Evolutionary conservation across 1,140 invertebrate species (phyloP).

Genomic region (Oedothorax gibbosus): DNA sequence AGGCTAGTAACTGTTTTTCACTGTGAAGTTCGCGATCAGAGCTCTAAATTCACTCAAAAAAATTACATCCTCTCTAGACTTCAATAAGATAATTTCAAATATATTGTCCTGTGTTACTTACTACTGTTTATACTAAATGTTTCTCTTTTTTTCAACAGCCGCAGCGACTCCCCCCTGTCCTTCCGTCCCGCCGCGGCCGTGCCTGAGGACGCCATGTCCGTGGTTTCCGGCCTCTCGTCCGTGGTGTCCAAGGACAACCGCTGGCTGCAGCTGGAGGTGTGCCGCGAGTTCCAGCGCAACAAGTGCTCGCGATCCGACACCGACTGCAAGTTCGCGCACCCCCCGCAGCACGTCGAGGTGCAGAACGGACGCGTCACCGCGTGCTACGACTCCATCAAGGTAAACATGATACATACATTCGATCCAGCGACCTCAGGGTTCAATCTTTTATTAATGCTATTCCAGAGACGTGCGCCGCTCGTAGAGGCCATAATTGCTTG

Average conservation of each 20-base stretch:
- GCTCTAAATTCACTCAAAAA: no score
- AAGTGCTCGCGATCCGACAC: constrained; percentile 98
- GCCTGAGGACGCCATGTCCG: constrained; percentile 34
- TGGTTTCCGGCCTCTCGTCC: constrained; percentile 55
- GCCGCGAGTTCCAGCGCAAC: constrained; percentile 98
- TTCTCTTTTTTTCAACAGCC: background rate
- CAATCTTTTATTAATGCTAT: no score
- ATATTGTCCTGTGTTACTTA: no score
- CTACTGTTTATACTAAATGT: no score
- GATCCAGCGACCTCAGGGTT: background rate
- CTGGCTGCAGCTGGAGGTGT: constrained; percentile 99
- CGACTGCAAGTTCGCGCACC: constrained; percentile 99
- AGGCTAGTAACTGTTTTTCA: no score
- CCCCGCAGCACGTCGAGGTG: constrained; percentile 98
- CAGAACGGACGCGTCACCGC: constrained; percentile 99
- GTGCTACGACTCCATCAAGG: constrained; percentile 99
- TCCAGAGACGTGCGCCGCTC: no score
- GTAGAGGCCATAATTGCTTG: no score
- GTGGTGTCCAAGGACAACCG: constrained; percentile 88
- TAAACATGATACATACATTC: constrained; percentile 75
- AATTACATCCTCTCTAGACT: no score
- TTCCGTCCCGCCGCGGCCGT: constrained; percentile 55
- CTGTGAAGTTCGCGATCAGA: no score
- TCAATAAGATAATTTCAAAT: no score
- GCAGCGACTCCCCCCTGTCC: constrained; percentile 47